Base-by-base conservation (phyloP, 2,888 invertebrate species). In the Penaeus monodon region DNA sequence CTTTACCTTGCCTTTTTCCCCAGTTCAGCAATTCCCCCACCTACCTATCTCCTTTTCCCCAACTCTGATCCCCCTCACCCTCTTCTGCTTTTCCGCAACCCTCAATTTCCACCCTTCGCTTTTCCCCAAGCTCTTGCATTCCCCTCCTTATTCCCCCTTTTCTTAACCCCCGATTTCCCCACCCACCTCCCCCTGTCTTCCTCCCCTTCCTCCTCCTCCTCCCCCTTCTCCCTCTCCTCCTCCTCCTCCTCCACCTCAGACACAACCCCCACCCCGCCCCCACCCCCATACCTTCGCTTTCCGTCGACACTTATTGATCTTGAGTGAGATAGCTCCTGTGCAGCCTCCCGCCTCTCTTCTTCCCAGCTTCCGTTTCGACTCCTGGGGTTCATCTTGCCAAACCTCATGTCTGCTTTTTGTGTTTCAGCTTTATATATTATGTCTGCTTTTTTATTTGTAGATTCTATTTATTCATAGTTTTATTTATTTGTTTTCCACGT, bases 301-400 rank as follows among this genome's bases (percentile, higher is more conserved):
- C 76, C 33, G 44, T 44, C 17, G 57, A 57, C 57, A 57, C 57
- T 57, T 57, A 57, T 57, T 57, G 57, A 57, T 57, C 57, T 57
- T 17, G 57, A 57, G 57, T 57, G 57, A 57, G 57, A 38, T 57
- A 77, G n/a, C 77, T 66, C 66, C 57, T 1, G 49, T 70, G 22
- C 44, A n/a, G 68, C 70, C 68, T 44, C 27, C 78, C 66, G 10
- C 81, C 68, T 70, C 65, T 38, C 33, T 63, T 68, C 33, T 68
- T 6, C n/a, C 49, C 49, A 27, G 38, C 29, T 68, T 29, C 66
- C 73, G 63, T 49, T 12, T 78, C 76, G 24, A 44, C 44, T 44
- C 44, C 44, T 44, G 44, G 38, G 44, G 44, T 10, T 44, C 10
- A 44, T 44, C 44, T 44, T 44, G 44, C 44, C 44, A 44, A 44